Evolutionary conservation across 1,140 invertebrate species (phyloP).

Genomic region (Hylyphantes graminicola): DNA sequence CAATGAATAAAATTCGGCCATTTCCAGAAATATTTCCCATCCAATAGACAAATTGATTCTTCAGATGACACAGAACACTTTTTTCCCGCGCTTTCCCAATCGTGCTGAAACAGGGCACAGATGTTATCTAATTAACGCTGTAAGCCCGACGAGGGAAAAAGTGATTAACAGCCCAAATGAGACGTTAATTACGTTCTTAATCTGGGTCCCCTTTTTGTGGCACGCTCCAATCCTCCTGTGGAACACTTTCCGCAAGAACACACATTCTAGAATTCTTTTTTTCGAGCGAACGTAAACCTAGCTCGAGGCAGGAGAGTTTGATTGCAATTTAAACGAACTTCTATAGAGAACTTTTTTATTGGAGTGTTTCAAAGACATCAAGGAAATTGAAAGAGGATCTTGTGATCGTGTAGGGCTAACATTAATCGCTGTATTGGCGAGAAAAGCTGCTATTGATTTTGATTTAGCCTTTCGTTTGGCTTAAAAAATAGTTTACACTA

Average conservation of each 20-base stretch:
- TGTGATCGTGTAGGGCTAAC: too few species aligned
- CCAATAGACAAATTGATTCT: too few species aligned
- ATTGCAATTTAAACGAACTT: slow-evolving; percentile 30
- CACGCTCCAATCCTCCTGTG: not conserved
- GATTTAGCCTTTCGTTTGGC: too few species aligned
- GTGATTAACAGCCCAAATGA: slow-evolving; percentile 56
- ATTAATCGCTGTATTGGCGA: too few species aligned
- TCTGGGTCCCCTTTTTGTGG: slow-evolving; percentile 32
- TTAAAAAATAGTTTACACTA: too few species aligned
- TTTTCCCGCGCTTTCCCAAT: too few species aligned
- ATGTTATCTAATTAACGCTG: slow-evolving; percentile 56
- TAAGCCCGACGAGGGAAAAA: slow-evolving; percentile 34
- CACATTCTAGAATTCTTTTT: not conserved
- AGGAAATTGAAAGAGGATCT: too few species aligned
- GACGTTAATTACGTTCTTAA: slow-evolving; percentile 52
- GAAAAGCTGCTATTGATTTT: too few species aligned
- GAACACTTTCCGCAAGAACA: slow-evolving; percentile 13
- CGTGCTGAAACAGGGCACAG: slow-evolving; percentile 9
- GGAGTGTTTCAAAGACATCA: too few species aligned
- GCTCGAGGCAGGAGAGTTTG: slow-evolving; percentile 9
- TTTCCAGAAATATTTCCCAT: too few species aligned
- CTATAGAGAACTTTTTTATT: not conserved
- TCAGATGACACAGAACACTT: too few species aligned
- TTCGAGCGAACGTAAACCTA: not conserved
- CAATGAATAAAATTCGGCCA: too few species aligned